Evolutionary conservation across 2,888 invertebrate genomes (phyloP), one percentile per base, ranked within the genome.

Genomic region (Parnassius smintheus): DNA sequence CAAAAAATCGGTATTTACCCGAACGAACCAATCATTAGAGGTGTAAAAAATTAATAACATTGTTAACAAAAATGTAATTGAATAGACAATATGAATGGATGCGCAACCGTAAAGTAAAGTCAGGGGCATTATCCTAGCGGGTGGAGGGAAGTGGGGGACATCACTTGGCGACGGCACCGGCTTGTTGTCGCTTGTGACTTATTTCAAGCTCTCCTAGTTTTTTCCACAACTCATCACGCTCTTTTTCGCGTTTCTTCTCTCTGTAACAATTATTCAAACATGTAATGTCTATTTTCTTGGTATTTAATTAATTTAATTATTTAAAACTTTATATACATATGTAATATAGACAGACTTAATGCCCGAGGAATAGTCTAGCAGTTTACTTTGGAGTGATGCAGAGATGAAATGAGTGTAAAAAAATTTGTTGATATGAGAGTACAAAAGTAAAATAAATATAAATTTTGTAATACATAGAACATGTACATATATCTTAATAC

Each of bases 201-300:
- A 96, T 93, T 94, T 98, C 97, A 92, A 98, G 94, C 93, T 98
- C 97, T 81, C 95, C 96, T 89, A 98, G 93, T 92, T 95, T 96
- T 93, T 97, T 97, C 99, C 99, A 99, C 88, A 99, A 93, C 91
- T 99, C 99, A 88, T 88, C 98, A 93, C 94, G 99, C 97, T 93
- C 98, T 95, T 94, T 98, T 97, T 91, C 97, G 93, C 94, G 98
- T 96, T 94, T 98, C 96, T 93, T 98, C 97, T 93, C 98, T 98
- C 92, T 92, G 84, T 46, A 82, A 80, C 67, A 61, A 64, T 35
- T 35, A 35, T 7, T 35, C 35, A 7, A 35, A 35, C 35, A 35
- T 35, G 35, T 35, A 35, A 35, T 35, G 35, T 4, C 4, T 35
- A 35, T 35, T 35, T 35, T 7, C 7, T 35, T 35, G 35, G 1